A percentile compares a stretch with the other conserved stretches of the same genome.
These are phyloP conservation scores for Camponotus fellah DNA, from an alignment of 2,888 invertebrate species.

Conservation along the genomic window DNA sequence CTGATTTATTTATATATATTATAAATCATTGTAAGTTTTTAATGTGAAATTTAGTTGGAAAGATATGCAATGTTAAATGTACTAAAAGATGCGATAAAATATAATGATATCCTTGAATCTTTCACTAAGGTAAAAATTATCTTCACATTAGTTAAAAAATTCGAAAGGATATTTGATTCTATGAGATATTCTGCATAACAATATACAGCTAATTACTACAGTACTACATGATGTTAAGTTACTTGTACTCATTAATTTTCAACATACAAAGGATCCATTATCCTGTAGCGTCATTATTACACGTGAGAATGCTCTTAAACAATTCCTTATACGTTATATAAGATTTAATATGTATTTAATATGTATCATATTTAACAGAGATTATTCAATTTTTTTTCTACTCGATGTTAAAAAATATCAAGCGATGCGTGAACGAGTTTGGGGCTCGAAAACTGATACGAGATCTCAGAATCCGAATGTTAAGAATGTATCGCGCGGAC, in stretches of 20 bases:
- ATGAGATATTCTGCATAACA: not conserved
- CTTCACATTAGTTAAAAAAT: not conserved
- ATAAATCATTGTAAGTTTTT: not conserved
- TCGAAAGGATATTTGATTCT: not conserved
- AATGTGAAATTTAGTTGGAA: not conserved
- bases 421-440: not conserved
- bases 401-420: not conserved
- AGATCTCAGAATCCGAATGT: not conserved
- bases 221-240: not conserved
- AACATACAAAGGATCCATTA: not conserved
- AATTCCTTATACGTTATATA: not conserved
- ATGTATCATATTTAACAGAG: not conserved
- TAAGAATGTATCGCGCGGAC: not conserved
- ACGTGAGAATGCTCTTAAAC: not conserved
- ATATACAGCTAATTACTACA: not conserved
- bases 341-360: not conserved
- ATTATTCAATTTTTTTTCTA: not conserved
- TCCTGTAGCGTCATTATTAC: not conserved
- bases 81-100: not conserved
- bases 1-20: not conserved
- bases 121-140: not conserved
- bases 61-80: not conserved
- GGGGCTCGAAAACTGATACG: not conserved
- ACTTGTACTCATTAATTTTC: not conserved
- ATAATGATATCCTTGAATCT: not conserved